Base-by-base conservation (phyloP, 2,113 vertebrate species). In the Bettongia penicillata region DNA sequence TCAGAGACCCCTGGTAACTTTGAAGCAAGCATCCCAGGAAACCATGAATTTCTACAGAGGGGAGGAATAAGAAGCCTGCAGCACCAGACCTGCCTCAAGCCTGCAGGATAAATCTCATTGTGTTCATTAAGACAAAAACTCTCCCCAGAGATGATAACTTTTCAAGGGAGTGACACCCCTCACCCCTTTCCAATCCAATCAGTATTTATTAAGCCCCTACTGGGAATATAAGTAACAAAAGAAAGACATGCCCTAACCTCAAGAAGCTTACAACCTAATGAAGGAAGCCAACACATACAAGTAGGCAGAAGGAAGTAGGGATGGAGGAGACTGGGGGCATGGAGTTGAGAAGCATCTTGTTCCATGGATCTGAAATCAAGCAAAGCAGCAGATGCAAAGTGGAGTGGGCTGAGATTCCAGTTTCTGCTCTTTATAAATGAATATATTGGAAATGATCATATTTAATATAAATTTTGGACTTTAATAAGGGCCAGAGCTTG, bases 71-170 rank as follows among this genome's bases (percentile, higher is more conserved):
- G 91, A 57, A 0, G 0, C 14, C 92, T 48, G 90, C 94, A 95
- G 47, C 48, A 77, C 51, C 48, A 23, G 91, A 51, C 52, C 53
- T 0, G 37, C 93, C 50, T 92, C 90, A 28, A 47, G 24, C 89
- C 53, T 90, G 91, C 94, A 0, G 0, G 19, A 53, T 89, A 94
- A 95, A 92, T 91, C 89, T 96, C 37, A 0, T 93, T 57, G 28
- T 51, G 91, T 96, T 95, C 55, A 95, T 95, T 96, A 91, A 95
- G 91, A 37, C 57, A 89, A 97, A 91, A 92, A 90, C 94, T 96
- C 94, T 93, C 90, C 91, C 28, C 55, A 28, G 9, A 57, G 24
- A 57, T 57, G 23, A 55, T 55, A 57, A 10, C 55, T 28, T 57
- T 28, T 57, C 28, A 57, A 61, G 10, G 26, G 55, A 77, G 4